Evolutionary conservation across 1,140 invertebrate genomes (phyloP), one percentile per base, ranked within the genome.

Genomic region (Charaxes varanes): DNA sequence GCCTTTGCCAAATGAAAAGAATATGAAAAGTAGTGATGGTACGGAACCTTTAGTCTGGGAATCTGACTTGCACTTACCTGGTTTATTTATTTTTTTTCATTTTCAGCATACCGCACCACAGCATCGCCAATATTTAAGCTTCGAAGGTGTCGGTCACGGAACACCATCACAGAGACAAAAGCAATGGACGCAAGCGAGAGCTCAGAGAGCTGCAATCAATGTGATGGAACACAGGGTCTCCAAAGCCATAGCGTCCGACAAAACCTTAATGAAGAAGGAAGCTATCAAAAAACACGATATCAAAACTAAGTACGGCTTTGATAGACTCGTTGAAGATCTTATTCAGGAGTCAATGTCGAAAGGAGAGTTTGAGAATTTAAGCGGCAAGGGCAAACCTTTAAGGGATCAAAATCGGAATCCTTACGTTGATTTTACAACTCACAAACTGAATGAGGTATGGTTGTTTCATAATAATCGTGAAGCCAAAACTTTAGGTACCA

Each of bases 271-370:
- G 72, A 85, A 89, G 31, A 92, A 92, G 61, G 87, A 45, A 86
- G 50, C 80, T 82, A 35, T 88, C 59, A 77, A 86, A 18, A 89
- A 88, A 52, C 89, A 90, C 69, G 87, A 93, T 59, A 91, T 92
- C 3, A 94, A 94, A 86, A 94, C 91, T 1, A 90, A 91, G 76
- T 94, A 92, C 70, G 93, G 93, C 0, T 91, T 95, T 63, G 94
- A 96, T 49, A 88, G 94, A 33, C 80, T 96, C 0, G 94, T 96
- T 2, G 94, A 97, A 79, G 94, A 96, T 86, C 84, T 96, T 30
- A 96, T 96, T 41, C 93, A 95, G 58, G 93, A 96, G 63, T 91
- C 94, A 1, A 96, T 97, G 89, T 91, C 90, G 4, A 91, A 90
- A 72, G 95, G 94, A 0, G 93, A 97, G 61, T 97, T 97, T 77